Evolutionary conservation across 2,113 vertebrate genomes (phyloP), one percentile per base, ranked within the genome.

Genomic region (Henicopernis longicauda): DNA sequence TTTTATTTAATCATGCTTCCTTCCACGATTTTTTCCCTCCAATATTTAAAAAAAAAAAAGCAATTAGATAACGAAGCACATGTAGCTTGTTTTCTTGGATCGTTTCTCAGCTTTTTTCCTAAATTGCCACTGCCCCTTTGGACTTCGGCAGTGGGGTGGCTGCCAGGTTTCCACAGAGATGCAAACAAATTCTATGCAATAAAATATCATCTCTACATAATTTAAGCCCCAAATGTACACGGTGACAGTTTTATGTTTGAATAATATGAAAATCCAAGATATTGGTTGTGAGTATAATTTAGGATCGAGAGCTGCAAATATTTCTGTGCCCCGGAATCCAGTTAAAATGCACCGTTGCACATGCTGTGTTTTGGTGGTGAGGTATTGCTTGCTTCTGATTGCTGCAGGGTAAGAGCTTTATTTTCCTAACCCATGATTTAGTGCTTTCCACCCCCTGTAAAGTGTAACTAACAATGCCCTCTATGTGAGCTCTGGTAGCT

Each of bases 91-190:
- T 93, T 93, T 89, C 57, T 89, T 94, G 86, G 54, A 62, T 38
- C 89, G 58, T 93, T 97, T 84, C 72, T 94, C 70, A 91, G 77
- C 29, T 93, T 94, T 94, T 93, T 94, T 73, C 78, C 31, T 89
- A 73, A 95, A 77, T 82, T 95, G 95, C 92, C 82, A 65, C 65
- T 95, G 91, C 82, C 92, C 94, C 91, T 95, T 93, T 96, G 94
- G 95, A 97, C 94, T 89, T 90, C 6, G 2, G 59, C 76, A 78
- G 72, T 65, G 52, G 71, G 55, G 76, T 45, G 65, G 52, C 40
- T 97, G 93, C 93, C 96, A 97, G 90, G 85, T 97, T 97, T 96
- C 96, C 94, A 96, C 79, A 91, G 95, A 97, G 95, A 96, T 93
- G 63, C 29, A 96, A 95, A 95, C 89, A 96, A 94, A 93, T 93